phyloP scores from a whole-genome alignment of 2,797 vertebrate genomes.

The Tauraco hartlaubi region DNA sequence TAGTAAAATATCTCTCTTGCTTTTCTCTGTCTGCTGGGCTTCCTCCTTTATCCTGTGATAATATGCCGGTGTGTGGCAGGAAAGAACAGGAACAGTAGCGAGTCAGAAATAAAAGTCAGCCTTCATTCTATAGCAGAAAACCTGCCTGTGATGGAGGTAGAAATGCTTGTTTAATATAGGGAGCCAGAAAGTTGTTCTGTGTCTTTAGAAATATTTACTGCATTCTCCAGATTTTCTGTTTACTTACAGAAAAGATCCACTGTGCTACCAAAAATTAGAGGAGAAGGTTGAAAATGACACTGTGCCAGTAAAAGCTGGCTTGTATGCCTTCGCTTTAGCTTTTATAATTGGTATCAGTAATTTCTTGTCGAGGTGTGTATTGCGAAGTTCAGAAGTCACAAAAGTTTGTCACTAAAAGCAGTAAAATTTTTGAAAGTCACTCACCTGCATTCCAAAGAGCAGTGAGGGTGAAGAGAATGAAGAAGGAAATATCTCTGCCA shows the following conservation, averaged over 20 bases:
- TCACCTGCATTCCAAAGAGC: conserved; percentile 39
- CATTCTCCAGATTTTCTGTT: not conserved
- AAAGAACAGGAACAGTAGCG: not conserved
- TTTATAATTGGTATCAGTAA: not conserved
- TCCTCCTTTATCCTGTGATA: not conserved
- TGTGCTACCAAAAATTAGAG: not conserved
- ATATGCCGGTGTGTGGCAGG: not conserved
- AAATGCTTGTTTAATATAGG: not conserved
- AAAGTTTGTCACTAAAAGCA: not conserved
- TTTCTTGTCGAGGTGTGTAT: not conserved
- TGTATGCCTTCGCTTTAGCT: not conserved
- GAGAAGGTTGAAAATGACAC: not conserved
- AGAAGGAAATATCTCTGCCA: not conserved
- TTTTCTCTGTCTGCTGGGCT: not conserved
- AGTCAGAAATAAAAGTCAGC: not conserved
- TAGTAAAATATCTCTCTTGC: not conserved
- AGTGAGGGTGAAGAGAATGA: not conserved
- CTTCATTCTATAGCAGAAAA: not conserved
- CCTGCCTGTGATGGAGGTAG: not conserved
- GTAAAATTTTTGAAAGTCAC: not conserved
- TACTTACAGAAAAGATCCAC: not conserved
- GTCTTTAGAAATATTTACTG: not conserved
- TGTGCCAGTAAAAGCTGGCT: not conserved
- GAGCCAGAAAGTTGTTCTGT: not conserved
- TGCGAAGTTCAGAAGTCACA: not conserved